Percentiles rank a stretch among this genome's conserved stretches.
Conservation (phyloP, 2,888 invertebrate species). For the Pheosia tremula region DNA sequence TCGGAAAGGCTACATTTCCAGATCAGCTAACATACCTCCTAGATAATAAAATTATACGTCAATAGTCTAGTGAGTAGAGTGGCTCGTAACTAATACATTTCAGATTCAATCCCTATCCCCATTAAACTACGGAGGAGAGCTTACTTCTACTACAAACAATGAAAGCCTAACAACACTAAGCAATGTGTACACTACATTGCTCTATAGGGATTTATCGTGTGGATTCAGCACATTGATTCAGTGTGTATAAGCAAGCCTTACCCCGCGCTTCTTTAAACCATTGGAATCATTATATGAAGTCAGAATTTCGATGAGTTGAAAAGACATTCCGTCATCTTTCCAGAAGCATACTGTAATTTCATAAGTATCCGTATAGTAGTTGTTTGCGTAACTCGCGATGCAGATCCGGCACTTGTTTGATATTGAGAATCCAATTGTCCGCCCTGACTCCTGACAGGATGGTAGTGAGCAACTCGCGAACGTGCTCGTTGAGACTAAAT, state of each 20-base stretch:
- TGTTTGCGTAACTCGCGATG: conserved; percentile 43
- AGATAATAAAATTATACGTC: neutral
- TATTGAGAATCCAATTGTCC: conserved; percentile 56
- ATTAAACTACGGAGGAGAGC: too few species aligned
- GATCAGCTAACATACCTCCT: neutral
- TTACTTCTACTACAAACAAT: too few species aligned
- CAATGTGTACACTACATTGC: too few species aligned
- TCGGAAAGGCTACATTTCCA: conserved; percentile 12
- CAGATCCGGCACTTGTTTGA: conserved; percentile 44
- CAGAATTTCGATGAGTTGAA: too few species aligned
- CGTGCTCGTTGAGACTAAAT: conserved; percentile 69
- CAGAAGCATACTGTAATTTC: conserved; percentile 25
- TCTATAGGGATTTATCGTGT: too few species aligned
- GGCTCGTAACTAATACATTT: neutral
- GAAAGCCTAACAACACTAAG: too few species aligned
- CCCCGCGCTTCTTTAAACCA: too few species aligned
- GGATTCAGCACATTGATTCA: too few species aligned
- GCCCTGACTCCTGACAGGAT: conserved; percentile 67
- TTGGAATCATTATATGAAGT: too few species aligned
- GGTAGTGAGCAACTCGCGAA: conserved; percentile 62
- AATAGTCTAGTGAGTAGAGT: neutral
- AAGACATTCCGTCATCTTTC: neutral
- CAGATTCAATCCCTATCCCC: too few species aligned
- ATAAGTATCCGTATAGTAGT: conserved; percentile 28
- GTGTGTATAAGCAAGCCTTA: too few species aligned